phyloP scores from a whole-genome alignment of 1,140 invertebrate species.

The Daktulosphaira vitifoliae region DNA sequence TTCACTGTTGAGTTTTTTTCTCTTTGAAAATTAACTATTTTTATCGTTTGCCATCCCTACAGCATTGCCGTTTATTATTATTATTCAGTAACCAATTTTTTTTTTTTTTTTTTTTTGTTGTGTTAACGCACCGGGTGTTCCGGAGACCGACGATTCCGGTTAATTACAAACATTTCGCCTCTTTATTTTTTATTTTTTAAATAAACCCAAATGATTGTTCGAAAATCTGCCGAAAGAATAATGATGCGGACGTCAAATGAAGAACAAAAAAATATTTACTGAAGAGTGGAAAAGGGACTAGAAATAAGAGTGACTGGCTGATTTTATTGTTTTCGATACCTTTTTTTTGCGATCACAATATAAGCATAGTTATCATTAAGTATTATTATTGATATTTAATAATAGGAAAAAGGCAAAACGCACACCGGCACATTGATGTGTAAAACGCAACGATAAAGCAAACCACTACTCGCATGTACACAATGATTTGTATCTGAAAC shows the following conservation, averaged over 20 bases:
- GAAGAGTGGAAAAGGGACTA: conserved; percentile 11
- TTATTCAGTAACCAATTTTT: conserved; percentile 12
- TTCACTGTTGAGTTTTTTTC: too few species aligned
- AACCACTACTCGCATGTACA: too few species aligned
- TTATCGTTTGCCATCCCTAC: too few species aligned
- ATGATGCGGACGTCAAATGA: conserved; percentile 29
- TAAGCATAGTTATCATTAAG: too few species aligned
- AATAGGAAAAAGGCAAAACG: too few species aligned
- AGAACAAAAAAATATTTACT: conserved; percentile 9
- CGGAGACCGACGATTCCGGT: conserved; percentile 6
- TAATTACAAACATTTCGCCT: conserved; percentile 25
- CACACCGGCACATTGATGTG: too few species aligned
- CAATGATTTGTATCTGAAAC: too few species aligned
- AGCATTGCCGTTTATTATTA: too few species aligned
- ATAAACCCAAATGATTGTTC: conserved; percentile 26
- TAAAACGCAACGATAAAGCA: too few species aligned
- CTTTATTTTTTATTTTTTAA: neutral
- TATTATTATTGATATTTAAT: too few species aligned
- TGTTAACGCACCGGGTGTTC: conserved; percentile 9
- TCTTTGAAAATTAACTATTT: too few species aligned
- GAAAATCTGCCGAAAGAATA: conserved; percentile 21
- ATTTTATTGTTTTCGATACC: conserved; percentile 17
- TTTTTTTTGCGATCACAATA: too few species aligned
- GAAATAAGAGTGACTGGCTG: conserved; percentile 28
- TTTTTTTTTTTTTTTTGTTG: neutral